Evolutionary conservation across 2,888 invertebrate species (phyloP), one percentile per base, ranked within the genome.

Genomic region (Desoria tigrina): DNA sequence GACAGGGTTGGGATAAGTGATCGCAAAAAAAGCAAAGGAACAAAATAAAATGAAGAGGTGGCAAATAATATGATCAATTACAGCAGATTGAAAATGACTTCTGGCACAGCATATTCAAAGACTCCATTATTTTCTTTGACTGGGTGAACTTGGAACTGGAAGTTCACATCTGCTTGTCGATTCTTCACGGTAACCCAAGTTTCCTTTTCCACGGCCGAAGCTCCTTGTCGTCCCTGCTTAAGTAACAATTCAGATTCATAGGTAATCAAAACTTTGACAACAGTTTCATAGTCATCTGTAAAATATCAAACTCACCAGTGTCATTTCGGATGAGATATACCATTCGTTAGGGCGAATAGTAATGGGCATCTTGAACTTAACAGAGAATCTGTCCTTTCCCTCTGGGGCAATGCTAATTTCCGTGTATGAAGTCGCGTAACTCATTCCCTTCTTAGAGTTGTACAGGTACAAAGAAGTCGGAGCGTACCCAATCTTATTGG

Each of bases 261-360:
- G 53, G 24, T 9, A 24, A 42, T 49, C 2, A 18, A 26, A 53
- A 14, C 32, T n/a, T n/a, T 42, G 2, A 2, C 32, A 32, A 61
- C 37, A 51, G 11, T 55, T 32, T 28, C 16, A 53, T 6, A 37
- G 37, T 16, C 39, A 42, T 23, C 11, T 53, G 7, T 11, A 24
- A 53, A 53, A 24, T 39, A 39, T 23, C 21, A 23, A 2, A 42
- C 54, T 66, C 65, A 66, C 69, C 68, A 72, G 61, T 14, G 68
- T 68, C 72, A 72, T 72, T 28, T 72, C 72, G 0, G 72, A 69
- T n/a, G 72, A 69, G 57, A 72, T 72, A 64, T 72, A 72, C 72
- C 72, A 72, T 39, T 72, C 72, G 51, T 68, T 68, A 3, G 72
- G 69, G 3, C 69, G 65, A 60, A 72, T 64, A 39, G 64, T 66